Base-by-base conservation (phyloP, 2,113 vertebrate genomes). In the Gobio gobio region DNA sequence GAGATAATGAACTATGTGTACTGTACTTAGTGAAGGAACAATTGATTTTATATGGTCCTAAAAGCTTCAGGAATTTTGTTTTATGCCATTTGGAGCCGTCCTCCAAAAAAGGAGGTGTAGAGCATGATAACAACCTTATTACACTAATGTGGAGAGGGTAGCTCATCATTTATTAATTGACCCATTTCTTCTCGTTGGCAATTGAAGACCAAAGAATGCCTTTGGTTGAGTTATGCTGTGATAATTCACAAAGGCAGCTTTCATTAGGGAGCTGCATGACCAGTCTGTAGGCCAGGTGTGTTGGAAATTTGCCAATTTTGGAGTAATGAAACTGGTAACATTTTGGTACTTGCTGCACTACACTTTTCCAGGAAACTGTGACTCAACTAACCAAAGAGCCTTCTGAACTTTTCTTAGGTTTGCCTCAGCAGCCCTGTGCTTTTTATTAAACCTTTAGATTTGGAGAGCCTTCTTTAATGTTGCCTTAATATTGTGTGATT, bases 271-370 rank as follows among this genome's bases (percentile, higher is more conserved):
- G 84, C 64, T 66, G 78, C 2, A 63, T 80, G 78, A 73, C 77
- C 26, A 24, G 78, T 22, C 68, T 78, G 70, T 36, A 72, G 88
- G 70, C 87, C 94, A 94, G 92, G 92, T 95, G 93, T 91, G 89
- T 73, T 26, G 90, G 89, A 90, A 68, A 78, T 2, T 5, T 85
- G 91, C 93, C 94, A 92, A 83, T 22, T 24, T 82, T 18, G 1
- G 77, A 87, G 83, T 72, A 76, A 56, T 13, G 58, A 90, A 74
- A 18, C 40, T 47, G 14, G n/a, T 73, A 7, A 45, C 40, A 5
- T 49, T 43, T 0, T 82, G 87, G 68, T 73, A 43, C 36, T 56
- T 78, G 66, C 33, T 26, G 54, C 29, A 85, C 88, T 86, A 88
- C 82, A 49, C 85, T 76, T 78, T 84, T 77, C 78, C 80, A 78